Percentiles rank a stretch among this genome's conserved stretches.
These are phyloP conservation scores for Dunckerocampus dactyliophorus DNA, from an alignment of 2,113 vertebrate species.

Conservation along the genomic window DNA sequence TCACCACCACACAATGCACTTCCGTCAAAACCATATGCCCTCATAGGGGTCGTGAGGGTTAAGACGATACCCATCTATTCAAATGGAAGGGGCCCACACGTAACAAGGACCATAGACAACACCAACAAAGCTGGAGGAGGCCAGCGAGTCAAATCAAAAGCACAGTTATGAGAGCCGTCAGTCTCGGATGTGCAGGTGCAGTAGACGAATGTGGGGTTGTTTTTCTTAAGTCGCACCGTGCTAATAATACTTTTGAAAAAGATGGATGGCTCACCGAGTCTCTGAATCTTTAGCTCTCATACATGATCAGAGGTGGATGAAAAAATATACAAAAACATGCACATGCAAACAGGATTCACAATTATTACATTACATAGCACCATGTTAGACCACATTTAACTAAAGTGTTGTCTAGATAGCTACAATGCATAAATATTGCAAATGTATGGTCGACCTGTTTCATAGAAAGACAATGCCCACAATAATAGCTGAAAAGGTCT, in stretches of 20 bases:
- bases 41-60: conserved; percentile 59
- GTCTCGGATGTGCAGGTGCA: conserved; percentile 49
- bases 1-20: conserved; percentile 5
- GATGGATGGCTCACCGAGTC: conserved; percentile 26
- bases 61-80: conserved; percentile 46
- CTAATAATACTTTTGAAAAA: conserved; percentile 17
- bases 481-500: too few relatives aligned
- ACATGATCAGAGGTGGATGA: neutral
- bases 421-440: neutral
- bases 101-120: conserved; percentile 55
- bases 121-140: conserved; percentile 52
- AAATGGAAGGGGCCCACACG: conserved; percentile 49
- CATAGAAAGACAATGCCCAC: too few relatives aligned
- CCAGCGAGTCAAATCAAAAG: conserved; percentile 51
- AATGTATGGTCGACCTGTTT: too few relatives aligned
- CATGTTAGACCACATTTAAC: too few relatives aligned
- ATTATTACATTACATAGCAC: neutral
- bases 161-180: conserved; percentile 26
- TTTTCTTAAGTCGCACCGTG: conserved; percentile 12
- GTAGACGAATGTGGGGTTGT: conserved; percentile 34
- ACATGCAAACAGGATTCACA: neutral
- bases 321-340: neutral
- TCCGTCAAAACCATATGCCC: conserved; percentile 25
- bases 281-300: neutral
- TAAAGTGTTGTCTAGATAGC: too few relatives aligned